A percentile compares a stretch with the other conserved stretches of the same genome.
Evolutionary conservation across 2,888 invertebrate species (phyloP).

Genomic region (Anodontia alba): DNA sequence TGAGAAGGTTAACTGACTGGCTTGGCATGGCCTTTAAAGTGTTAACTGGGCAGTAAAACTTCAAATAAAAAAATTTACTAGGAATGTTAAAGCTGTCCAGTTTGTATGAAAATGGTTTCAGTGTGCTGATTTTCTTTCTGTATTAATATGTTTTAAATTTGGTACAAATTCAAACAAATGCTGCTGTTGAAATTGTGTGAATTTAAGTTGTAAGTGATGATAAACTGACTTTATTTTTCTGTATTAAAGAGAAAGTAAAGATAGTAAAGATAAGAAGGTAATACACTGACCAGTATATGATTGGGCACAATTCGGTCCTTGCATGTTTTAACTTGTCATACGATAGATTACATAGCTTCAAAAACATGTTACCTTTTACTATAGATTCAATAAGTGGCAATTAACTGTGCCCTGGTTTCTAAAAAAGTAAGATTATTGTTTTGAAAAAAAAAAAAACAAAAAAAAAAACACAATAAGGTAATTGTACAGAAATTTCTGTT

Average conservation of each 20-base stretch:
- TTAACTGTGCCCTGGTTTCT: too few species aligned
- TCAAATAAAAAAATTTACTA: neutral
- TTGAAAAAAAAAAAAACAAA: too few species aligned
- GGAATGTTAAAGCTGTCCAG: too few species aligned
- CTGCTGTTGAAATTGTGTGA: too few species aligned
- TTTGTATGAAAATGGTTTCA: too few species aligned
- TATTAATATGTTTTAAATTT: neutral
- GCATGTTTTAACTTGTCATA: slow-evolving; percentile 2
- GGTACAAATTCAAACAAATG: too few species aligned
- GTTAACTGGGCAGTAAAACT: neutral
- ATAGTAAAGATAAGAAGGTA: slow-evolving; percentile 40
- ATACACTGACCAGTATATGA: neutral
- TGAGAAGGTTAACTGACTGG: neutral
- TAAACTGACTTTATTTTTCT: too few species aligned
- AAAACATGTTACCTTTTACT: neutral
- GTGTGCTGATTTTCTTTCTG: neutral
- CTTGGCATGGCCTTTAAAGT: neutral
- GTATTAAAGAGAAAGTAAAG: slow-evolving; percentile 23
- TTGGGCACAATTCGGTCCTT: neutral
- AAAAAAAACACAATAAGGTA: too few species aligned
- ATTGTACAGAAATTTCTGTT: too few species aligned
- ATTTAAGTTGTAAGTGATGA: too few species aligned
- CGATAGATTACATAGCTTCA: slow-evolving; percentile 6
- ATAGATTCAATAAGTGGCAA: too few species aligned
- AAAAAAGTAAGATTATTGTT: too few species aligned